Percentiles rank a stretch among this genome's conserved stretches.
Evolutionary conservation across 2,797 vertebrate genomes (phyloP).

Genomic region (Artibeus lituratus): DNA sequence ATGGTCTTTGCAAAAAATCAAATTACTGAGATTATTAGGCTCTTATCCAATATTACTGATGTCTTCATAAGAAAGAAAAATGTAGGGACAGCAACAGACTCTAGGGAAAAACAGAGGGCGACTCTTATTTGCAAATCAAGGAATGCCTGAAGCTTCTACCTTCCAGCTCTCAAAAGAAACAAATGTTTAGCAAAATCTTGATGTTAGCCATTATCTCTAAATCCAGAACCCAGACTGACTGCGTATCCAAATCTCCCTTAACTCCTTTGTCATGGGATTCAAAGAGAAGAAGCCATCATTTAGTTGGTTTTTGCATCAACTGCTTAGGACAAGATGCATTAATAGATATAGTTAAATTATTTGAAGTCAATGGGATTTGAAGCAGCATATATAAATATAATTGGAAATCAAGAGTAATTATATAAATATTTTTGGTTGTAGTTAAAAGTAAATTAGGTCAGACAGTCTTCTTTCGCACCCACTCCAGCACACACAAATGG

Average conservation of each 20-base stretch:
- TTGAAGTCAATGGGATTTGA: background rate
- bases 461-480: rapidly evolving
- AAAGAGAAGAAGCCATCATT: background rate
- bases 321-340: background rate
- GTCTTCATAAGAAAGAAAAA: background rate
- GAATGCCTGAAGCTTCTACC: background rate
- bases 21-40: background rate
- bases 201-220: background rate
- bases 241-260: background rate
- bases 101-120: background rate
- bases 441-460: background rate
- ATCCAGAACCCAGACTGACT: background rate
- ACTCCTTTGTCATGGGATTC: background rate
- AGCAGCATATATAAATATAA: background rate
- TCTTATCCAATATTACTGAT: background rate
- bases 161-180: background rate
- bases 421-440: background rate
- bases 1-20: background rate
- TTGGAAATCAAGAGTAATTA: background rate
- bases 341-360: background rate
- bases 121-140: background rate
- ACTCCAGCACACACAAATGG: background rate
- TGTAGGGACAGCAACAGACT: background rate
- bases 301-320: background rate
- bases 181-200: rapidly evolving